A percentile compares a stretch with the other conserved stretches of the same genome.
Evolutionary conservation across 2,113 vertebrate genomes (phyloP).

Genomic region (Pogona vitticeps): DNA sequence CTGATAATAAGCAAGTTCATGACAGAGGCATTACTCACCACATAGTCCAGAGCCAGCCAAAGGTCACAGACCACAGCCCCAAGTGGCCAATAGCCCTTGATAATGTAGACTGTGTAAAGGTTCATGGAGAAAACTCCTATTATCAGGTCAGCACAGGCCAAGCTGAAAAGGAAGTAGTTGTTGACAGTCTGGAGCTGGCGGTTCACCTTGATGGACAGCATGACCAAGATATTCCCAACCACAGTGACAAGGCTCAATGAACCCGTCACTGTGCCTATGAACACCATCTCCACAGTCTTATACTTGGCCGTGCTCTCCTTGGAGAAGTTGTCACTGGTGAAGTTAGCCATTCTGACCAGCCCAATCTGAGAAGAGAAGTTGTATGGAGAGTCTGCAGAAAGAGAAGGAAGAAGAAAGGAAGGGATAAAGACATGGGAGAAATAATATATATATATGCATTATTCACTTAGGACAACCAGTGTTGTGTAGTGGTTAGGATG

Average conservation of each 20-base stretch:
- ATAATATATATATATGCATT: background rate
- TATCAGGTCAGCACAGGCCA: slow-evolving; percentile 95
- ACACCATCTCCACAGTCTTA: slow-evolving; percentile 94
- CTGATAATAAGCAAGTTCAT: slow-evolving; percentile 99
- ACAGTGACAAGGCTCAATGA: slow-evolving; percentile 96
- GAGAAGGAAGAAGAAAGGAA: background rate
- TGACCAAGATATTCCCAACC: slow-evolving; percentile 96
- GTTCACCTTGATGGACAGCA: slow-evolving; percentile 99
- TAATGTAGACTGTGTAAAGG: slow-evolving; percentile 94
- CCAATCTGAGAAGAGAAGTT: slow-evolving; percentile 76
- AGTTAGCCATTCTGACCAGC: slow-evolving; percentile 77
- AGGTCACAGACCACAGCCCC: slow-evolving; percentile 95
- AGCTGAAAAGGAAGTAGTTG: slow-evolving; percentile 97
- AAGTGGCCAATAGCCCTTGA: slow-evolving; percentile 96
- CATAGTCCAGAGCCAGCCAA: slow-evolving; percentile 96
- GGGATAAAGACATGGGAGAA: slow-evolving; percentile 45
- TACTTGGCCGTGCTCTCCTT: slow-evolving; percentile 76
- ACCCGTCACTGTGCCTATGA: slow-evolving; percentile 93
- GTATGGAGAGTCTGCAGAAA: slow-evolving; percentile 76
- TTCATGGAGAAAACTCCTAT: slow-evolving; percentile 98
- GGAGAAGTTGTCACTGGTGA: slow-evolving; percentile 67
- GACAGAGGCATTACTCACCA: slow-evolving; percentile 95
- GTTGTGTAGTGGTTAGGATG: background rate
- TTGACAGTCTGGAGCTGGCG: slow-evolving; percentile 97
- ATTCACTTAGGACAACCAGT: background rate